Evolutionary conservation across 2,888 invertebrate species (phyloP), one percentile per base, ranked within the genome.

Genomic region (Eudasyphora cyanicolor): DNA sequence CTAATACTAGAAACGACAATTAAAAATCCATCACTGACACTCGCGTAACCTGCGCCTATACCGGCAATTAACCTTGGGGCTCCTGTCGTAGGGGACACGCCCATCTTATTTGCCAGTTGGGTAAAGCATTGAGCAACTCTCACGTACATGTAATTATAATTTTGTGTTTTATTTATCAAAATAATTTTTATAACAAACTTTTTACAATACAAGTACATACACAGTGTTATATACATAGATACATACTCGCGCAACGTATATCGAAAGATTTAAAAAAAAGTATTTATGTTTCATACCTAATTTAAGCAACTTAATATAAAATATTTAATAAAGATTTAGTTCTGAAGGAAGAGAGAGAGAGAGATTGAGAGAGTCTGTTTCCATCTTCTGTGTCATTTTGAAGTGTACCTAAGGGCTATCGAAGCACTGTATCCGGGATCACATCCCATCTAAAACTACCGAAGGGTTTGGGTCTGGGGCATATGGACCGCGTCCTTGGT

Each of bases 231-330:
- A 45, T 45, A n/a, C n/a, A n/a, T n/a, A 6, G n/a, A 8, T 24
- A 42, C 21, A 69, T 32, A 62, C 38, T 57, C 67, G 73, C 67
- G 76, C 32, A 60, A 8, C 73, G 76, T 73, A 73, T 73, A 73
- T 84, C 81, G 84, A 76, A 78, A 77, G 70, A 70, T 76, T 78
- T 76, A 76, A 35, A 35, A n/a, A n/a, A 76, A 67, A 79, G 73
- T 51, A 82, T 76, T 82, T 76, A 29, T 67, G 71, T 80, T 81
- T 57, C 60, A 73, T 84, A 76, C 76, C 78, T 79, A 81, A 81
- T 81, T 84, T 81, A 76, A 76, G 67, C 78, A 76, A 81, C 81
- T 84, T 81, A 84, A 79, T 78, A n/a, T 81, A 84, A 19, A 67
- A 73, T 69, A n/a, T n/a, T n/a, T n/a, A n/a, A n/a, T 70, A 35